Evolutionary conservation across 2,797 vertebrate species (phyloP).

Genomic region (Lacerta bilineata): DNA sequence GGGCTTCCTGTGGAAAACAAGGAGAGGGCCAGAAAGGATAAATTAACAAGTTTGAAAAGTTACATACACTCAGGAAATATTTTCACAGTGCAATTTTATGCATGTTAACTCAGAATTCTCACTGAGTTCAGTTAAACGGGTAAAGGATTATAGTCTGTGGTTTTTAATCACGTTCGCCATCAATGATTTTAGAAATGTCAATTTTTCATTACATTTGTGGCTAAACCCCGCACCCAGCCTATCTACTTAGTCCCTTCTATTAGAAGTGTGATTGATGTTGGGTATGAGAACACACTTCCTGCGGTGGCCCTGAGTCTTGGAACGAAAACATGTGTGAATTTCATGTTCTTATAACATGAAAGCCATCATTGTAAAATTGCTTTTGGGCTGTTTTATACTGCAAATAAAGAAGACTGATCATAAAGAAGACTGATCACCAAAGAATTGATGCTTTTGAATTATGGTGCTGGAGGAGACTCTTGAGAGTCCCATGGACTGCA

Average conservation of each 20-base stretch:
- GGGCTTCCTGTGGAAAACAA: slow-evolving; percentile 87
- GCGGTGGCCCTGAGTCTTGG: not conserved
- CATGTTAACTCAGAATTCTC: not conserved
- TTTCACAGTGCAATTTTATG: not conserved
- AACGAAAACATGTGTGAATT: not conserved
- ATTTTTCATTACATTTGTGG: not conserved
- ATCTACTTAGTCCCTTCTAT: not conserved
- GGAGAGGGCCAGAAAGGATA: not conserved
- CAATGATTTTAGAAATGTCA: not conserved
- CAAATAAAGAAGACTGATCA: too few species aligned
- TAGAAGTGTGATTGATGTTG: not conserved
- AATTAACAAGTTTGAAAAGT: not conserved
- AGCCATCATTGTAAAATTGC: not conserved
- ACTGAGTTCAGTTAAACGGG: not conserved
- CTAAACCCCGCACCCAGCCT: not conserved
- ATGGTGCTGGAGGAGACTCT: too few species aligned
- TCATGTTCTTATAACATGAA: not conserved
- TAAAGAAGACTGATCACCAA: too few species aligned
- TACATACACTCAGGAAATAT: not conserved
- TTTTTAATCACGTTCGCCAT: not conserved
- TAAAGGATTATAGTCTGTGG: not conserved
- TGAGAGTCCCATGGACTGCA: too few species aligned
- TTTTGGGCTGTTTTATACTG: not conserved
- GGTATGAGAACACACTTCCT: not conserved
- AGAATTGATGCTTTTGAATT: too few species aligned